These are phyloP conservation scores for Girardia tigrina DNA, from an alignment of 2,888 invertebrate genomes.

Conservation along the genomic window DNA sequence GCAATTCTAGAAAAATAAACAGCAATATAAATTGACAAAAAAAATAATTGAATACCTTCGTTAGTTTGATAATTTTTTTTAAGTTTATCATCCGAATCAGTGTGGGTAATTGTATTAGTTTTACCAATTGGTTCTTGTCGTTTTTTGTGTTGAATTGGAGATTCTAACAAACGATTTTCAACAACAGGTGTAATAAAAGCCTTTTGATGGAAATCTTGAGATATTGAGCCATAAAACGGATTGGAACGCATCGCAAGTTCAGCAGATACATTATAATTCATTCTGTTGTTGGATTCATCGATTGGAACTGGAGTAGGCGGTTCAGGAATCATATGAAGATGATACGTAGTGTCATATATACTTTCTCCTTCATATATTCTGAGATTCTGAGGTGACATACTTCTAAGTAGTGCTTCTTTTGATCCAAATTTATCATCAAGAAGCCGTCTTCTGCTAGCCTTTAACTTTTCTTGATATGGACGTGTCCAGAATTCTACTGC, in stretches of 20 bases:
- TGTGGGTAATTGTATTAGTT: no score
- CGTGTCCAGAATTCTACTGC: slow-evolving; percentile 5
- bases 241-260: not conserved
- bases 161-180: not conserved
- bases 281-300: not conserved
- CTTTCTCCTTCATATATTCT: not conserved
- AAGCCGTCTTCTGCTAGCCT: not conserved
- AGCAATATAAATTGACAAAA: no score
- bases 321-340: not conserved
- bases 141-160: not conserved
- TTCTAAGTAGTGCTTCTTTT: slow-evolving; percentile 8
- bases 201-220: not conserved
- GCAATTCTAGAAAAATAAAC: no score
- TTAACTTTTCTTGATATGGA: not conserved
- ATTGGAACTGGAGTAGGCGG: not conserved
- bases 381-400: slow-evolving; percentile 6
- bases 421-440: slow-evolving; percentile 23
- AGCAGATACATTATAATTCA: not conserved
- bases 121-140: not conserved
- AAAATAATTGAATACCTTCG: no score
- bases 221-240: slow-evolving; percentile 11
- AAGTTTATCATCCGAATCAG: no score
- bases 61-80: no score
- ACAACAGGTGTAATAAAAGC: not conserved
- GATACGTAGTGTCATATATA: not conserved